phyloP scores from a whole-genome alignment of 2,797 vertebrate species.

The Euthynnus affinis region DNA sequence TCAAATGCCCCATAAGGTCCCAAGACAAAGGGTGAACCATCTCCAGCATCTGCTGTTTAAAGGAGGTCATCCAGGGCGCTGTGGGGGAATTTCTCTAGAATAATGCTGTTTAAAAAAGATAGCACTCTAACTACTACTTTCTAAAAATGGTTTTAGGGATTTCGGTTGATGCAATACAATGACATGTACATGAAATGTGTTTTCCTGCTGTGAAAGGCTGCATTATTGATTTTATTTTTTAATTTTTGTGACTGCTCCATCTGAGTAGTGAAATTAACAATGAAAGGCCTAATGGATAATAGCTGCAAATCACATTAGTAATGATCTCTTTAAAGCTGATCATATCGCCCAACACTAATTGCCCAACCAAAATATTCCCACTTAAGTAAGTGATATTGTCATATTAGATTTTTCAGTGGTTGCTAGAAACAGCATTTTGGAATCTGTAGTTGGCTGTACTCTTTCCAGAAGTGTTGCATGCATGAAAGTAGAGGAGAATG shows the following conservation, averaged over 20 bases:
- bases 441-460: neutral
- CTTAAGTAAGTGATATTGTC: neutral
- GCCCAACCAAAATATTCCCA: neutral
- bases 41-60: slow-evolving; percentile 54
- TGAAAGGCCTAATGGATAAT: neutral
- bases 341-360: neutral
- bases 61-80: slow-evolving; percentile 45
- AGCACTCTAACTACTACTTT: slow-evolving; percentile 18
- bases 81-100: slow-evolving; percentile 10
- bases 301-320: slow-evolving; percentile 9
- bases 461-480: neutral
- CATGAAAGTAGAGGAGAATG: neutral
- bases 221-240: neutral
- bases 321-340: neutral
- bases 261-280: neutral
- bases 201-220: neutral
- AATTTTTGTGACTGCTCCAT: neutral
- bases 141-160: neutral
- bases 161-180: neutral
- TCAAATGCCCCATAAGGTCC: slow-evolving; percentile 65
- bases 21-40: slow-evolving; percentile 58
- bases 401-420: neutral
- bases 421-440: neutral
- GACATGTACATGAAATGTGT: neutral
- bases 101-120: slow-evolving; percentile 6